These are phyloP conservation scores for Botia kubotai DNA, from an alignment of 2,797 vertebrate genomes.

Conservation along the genomic window DNA sequence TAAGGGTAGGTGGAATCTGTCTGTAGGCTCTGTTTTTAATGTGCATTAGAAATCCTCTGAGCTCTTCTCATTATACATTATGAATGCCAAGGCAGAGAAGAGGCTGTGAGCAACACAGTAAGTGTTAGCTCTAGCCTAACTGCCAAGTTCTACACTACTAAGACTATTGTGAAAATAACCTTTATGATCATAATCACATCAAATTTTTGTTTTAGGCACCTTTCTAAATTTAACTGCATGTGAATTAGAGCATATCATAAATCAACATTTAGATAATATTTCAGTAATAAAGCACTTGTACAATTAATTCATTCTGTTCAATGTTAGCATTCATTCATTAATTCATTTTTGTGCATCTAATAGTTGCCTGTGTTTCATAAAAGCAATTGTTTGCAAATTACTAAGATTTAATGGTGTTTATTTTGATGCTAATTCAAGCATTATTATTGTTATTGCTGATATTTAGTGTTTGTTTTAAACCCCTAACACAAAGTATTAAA, in stretches of 20 bases:
- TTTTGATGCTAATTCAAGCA: slow-evolving; percentile 19
- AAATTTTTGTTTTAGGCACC: not conserved
- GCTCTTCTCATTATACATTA: slow-evolving; percentile 1
- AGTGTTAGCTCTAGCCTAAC: not conserved
- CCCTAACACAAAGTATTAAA: too few species aligned
- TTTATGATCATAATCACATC: not conserved
- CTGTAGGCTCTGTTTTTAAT: slow-evolving; percentile 2
- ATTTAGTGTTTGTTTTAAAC: not conserved
- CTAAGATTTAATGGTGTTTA: not conserved
- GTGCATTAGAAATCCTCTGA: not conserved
- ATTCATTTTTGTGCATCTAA: not conserved
- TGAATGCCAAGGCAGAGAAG: slow-evolving; percentile 4
- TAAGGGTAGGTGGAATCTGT: not conserved
- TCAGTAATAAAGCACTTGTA: not conserved
- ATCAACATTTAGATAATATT: not conserved
- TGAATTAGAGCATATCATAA: too few species aligned
- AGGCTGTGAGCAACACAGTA: not conserved
- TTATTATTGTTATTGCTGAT: not conserved
- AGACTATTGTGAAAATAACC: not conserved
- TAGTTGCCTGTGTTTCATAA: too few species aligned
- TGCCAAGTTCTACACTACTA: too few species aligned
- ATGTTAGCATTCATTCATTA: slow-evolving; percentile 4
- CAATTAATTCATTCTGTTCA: too few species aligned
- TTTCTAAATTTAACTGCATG: not conserved
- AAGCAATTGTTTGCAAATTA: too few species aligned